Conservation (phyloP, 2,113 vertebrate species). For the Psephotus haematonotus region DNA sequence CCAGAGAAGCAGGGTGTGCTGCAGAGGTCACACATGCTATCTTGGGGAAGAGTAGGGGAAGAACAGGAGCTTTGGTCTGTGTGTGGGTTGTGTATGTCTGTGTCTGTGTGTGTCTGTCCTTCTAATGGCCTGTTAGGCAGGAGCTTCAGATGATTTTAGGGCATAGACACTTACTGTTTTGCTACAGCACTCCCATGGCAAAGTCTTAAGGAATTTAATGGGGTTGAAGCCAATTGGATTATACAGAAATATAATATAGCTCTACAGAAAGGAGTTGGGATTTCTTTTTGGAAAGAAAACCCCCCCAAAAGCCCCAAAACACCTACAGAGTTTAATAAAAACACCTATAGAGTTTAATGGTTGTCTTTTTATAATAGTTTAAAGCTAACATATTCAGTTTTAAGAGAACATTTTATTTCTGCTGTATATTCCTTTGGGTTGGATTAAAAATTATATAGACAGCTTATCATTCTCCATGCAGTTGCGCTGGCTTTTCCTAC, state of each 20-base stretch:
- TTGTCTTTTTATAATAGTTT: neutral
- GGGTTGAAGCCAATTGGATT: neutral
- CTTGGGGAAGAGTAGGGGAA: neutral
- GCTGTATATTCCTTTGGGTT: neutral
- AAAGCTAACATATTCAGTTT: neutral
- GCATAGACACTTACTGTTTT: neutral
- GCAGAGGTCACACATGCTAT: neutral
- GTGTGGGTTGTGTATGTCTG: neutral
- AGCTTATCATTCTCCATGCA: neutral
- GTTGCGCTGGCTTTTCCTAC: neutral
- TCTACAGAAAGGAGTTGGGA: neutral
- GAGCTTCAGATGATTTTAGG: neutral
- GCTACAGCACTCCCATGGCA: rapidly evolving
- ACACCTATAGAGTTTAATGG: neutral
- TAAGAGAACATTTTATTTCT: neutral
- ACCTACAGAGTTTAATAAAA: neutral
- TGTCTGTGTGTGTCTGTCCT: neutral
- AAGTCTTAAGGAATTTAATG: neutral
- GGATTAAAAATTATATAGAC: neutral
- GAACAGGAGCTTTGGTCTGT: neutral
- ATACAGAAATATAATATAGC: neutral
- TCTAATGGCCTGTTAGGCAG: neutral
- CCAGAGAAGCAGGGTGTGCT: neutral
- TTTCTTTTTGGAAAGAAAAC: neutral
- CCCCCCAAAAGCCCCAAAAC: neutral